phyloP scores from a whole-genome alignment of 2,888 invertebrate genomes.

The Nomada ruficornis region DNA sequence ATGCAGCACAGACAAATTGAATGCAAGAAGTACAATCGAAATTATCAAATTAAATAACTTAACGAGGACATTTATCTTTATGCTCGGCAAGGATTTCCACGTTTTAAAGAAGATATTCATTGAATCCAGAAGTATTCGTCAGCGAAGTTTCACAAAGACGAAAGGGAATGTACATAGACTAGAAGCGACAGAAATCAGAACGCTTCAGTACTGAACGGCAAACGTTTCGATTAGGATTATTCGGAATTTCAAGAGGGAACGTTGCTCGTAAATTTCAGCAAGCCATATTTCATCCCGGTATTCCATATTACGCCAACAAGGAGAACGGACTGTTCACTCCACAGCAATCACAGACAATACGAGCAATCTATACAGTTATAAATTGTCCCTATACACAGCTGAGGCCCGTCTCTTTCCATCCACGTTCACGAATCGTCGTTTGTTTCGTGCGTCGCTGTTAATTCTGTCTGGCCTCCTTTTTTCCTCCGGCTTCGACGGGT shows the following conservation, averaged over 20 bases:
- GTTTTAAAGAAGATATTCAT: too few relatives aligned
- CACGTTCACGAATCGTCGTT: background rate
- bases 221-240: background rate
- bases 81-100: too few relatives aligned
- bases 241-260: constrained; percentile 14
- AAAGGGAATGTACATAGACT: too few relatives aligned
- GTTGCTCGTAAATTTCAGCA: constrained; percentile 15
- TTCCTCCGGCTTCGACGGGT: background rate
- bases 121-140: too few relatives aligned
- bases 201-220: background rate
- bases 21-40: too few relatives aligned
- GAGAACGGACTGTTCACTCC: background rate
- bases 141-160: too few relatives aligned
- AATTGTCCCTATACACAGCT: background rate
- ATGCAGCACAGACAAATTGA: too few relatives aligned
- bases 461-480: background rate
- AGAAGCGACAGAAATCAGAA: background rate
- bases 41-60: too few relatives aligned
- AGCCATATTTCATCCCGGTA: constrained; percentile 23
- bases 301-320: constrained; percentile 36
- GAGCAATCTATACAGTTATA: constrained; percentile 1
- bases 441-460: background rate
- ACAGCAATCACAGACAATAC: constrained; percentile 25
- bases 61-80: too few relatives aligned
- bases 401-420: background rate